A percentile compares a stretch with the other conserved stretches of the same genome.
These are phyloP conservation scores for Australoheros scitulus DNA, from an alignment of 2,113 vertebrate species.

Conservation along the genomic window DNA sequence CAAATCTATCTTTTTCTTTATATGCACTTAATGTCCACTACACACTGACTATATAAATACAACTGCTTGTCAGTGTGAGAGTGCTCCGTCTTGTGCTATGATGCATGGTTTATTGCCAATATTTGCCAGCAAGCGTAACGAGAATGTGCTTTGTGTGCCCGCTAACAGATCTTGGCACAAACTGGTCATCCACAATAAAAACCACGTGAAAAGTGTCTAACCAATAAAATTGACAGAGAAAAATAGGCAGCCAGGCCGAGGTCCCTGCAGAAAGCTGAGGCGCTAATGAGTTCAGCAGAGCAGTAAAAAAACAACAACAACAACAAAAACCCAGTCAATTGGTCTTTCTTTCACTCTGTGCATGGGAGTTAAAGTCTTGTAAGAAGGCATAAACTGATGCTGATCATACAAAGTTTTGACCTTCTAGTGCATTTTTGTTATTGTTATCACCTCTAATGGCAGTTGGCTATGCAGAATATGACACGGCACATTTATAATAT, in stretches of 20 bases:
- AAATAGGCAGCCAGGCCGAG: slow-evolving; percentile 14
- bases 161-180: slow-evolving; percentile 29
- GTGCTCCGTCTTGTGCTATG: slow-evolving; percentile 15
- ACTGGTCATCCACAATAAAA: slow-evolving; percentile 33
- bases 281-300: slow-evolving; percentile 65
- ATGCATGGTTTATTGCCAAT: slow-evolving; percentile 46
- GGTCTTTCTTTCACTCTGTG: slow-evolving; percentile 49
- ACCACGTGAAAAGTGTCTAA: slow-evolving; percentile 52
- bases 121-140: slow-evolving; percentile 45
- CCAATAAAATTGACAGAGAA: slow-evolving; percentile 42
- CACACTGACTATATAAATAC: not conserved
- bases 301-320: slow-evolving; percentile 22
- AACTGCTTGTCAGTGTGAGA: not conserved
- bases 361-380: slow-evolving; percentile 18
- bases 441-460: not conserved
- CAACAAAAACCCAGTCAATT: slow-evolving; percentile 48
- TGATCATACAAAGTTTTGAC: slow-evolving; percentile 12
- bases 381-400: slow-evolving; percentile 1
- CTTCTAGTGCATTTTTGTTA: not conserved
- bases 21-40: slow-evolving; percentile 17
- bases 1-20: not conserved
- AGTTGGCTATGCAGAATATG: not conserved
- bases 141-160: slow-evolving; percentile 53
- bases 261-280: slow-evolving; percentile 10
- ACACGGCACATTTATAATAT: not conserved